Evolutionary conservation across 2,797 vertebrate genomes (phyloP).

Genomic region (Brotula barbata): DNA sequence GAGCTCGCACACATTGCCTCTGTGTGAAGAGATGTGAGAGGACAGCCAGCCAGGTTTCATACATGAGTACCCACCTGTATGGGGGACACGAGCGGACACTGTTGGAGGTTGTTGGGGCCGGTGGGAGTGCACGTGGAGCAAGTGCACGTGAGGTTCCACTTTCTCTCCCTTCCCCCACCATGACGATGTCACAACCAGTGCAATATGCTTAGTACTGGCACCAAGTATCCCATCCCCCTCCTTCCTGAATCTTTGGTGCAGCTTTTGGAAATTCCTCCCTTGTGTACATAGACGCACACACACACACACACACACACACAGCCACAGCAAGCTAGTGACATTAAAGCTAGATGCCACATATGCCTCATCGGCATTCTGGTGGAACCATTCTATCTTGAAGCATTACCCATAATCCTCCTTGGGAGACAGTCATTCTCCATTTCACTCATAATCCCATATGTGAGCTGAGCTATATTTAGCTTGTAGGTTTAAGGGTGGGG

Average conservation of each 20-base stretch:
- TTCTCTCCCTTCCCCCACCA: slow-evolving; percentile 48
- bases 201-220: slow-evolving; percentile 42
- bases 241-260: slow-evolving; percentile 25
- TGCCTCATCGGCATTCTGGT: not conserved
- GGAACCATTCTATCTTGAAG: slow-evolving; percentile 17
- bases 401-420: slow-evolving; percentile 41
- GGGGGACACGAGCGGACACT: slow-evolving; percentile 42
- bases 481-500: not conserved
- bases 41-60: slow-evolving; percentile 36
- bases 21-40: slow-evolving; percentile 33
- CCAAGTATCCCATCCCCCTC: slow-evolving; percentile 38
- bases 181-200: slow-evolving; percentile 54
- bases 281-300: slow-evolving; percentile 9
- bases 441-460: slow-evolving; percentile 40
- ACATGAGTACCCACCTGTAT: slow-evolving; percentile 37
- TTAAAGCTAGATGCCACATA: not conserved
- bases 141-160: slow-evolving; percentile 48
- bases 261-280: slow-evolving; percentile 35
- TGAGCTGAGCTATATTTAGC: slow-evolving; percentile 6
- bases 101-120: slow-evolving; percentile 39
- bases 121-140: slow-evolving; percentile 43
- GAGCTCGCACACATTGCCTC: not conserved
- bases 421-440: slow-evolving; percentile 32
- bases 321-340: slow-evolving; percentile 5
- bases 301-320: slow-evolving; percentile 8